Evolutionary conservation across 2,888 invertebrate genomes (phyloP).

Genomic region (Tanypteryx hageni): DNA sequence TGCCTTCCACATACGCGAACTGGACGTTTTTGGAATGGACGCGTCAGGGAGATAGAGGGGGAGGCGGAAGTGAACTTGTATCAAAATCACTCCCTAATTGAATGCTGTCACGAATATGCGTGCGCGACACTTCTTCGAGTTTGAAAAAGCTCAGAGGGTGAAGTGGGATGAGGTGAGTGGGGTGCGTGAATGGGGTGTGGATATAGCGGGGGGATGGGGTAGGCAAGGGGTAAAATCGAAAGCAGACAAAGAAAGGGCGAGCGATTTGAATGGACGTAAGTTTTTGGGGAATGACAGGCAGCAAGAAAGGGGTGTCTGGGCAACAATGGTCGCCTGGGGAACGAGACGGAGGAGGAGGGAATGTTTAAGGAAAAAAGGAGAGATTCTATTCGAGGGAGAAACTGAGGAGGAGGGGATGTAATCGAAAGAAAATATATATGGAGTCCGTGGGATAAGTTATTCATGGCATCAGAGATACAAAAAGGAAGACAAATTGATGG

Average conservation of each 20-base stretch:
- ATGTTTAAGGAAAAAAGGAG: background rate
- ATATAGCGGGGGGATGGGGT: background rate
- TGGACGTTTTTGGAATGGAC: no score
- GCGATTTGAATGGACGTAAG: background rate
- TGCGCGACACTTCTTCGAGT: conserved; percentile 7
- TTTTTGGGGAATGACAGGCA: background rate
- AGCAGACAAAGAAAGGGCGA: background rate
- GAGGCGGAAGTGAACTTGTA: background rate
- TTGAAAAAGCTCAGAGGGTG: background rate
- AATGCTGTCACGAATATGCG: conserved; percentile 44
- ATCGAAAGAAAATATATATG: background rate
- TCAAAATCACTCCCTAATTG: conserved; percentile 5
- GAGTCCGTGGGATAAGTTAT: no score
- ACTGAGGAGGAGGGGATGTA: background rate
- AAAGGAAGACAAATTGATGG: background rate
- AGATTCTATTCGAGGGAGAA: background rate
- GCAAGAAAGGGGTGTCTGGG: background rate
- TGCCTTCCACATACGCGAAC: no score
- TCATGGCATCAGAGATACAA: no score
- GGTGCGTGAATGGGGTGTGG: background rate
- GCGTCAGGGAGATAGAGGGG: background rate
- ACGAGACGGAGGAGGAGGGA: background rate
- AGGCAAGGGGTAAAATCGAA: no score
- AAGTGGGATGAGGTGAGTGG: background rate
- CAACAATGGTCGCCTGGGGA: background rate